Evolutionary conservation across 2,113 vertebrate species (phyloP).

Genomic region (Nematolebias whitei): DNA sequence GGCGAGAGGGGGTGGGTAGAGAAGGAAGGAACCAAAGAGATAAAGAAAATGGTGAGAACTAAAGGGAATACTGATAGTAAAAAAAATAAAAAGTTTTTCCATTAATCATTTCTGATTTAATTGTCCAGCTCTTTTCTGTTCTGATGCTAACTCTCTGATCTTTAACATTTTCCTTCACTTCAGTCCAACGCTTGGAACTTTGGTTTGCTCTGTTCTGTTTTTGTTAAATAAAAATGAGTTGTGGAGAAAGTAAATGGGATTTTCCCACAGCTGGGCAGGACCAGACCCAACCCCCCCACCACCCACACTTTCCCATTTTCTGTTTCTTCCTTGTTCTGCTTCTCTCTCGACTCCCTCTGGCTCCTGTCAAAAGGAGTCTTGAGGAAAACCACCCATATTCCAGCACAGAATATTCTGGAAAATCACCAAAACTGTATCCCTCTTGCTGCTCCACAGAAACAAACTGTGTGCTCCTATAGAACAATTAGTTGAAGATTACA

Average conservation of each 20-base stretch:
- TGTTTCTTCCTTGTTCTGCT: conserved; percentile 2
- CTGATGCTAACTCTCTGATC: neutral
- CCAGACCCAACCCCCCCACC: conserved; percentile 65
- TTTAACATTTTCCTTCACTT: neutral
- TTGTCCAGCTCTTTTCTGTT: neutral
- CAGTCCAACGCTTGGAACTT: conserved; percentile 10
- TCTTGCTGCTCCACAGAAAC: conserved; percentile 41
- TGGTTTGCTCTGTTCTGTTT: conserved; percentile 20
- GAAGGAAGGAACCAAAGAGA: conserved; percentile 21
- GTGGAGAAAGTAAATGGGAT: conserved; percentile 74
- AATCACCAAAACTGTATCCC: conserved; percentile 41
- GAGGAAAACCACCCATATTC: conserved; percentile 72
- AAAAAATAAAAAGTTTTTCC: neutral
- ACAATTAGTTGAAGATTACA: conserved; percentile 34
- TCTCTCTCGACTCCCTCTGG: conserved; percentile 38
- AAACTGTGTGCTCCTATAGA: conserved; percentile 32
- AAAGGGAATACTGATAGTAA: conserved; percentile 20
- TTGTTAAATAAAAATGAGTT: conserved; percentile 55
- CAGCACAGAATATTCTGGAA: conserved; percentile 51
- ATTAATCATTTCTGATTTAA: neutral
- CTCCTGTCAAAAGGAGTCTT: conserved; percentile 65
- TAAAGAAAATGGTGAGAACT: conserved; percentile 17
- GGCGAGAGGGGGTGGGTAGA: conserved; percentile 3
- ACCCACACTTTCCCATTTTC: conserved; percentile 45
- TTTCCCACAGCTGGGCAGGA: conserved; percentile 82